Conservation (phyloP, 2,797 vertebrate species). For the Clarias laeviceps region DNA sequence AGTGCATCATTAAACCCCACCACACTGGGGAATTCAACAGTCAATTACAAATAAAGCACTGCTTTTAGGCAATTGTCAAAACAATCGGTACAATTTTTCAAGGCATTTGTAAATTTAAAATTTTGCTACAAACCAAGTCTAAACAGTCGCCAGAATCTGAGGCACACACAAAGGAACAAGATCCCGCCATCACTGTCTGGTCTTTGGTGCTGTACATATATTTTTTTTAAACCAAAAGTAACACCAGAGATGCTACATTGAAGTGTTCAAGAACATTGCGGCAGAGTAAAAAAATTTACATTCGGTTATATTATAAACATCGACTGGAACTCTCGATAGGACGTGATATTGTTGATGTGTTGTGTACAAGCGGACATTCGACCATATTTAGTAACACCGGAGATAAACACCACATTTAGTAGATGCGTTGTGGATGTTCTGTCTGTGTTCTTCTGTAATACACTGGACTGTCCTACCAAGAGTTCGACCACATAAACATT, state of each 20-base stretch:
- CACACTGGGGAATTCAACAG: constrained; percentile 36
- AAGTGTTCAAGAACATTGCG: constrained; percentile 36
- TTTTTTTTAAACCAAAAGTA: constrained; percentile 30
- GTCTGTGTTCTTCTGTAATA: neutral
- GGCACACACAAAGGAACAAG: constrained; percentile 42
- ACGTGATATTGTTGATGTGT: constrained; percentile 10
- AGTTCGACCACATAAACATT: constrained; percentile 43
- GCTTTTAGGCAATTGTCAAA: constrained; percentile 6
- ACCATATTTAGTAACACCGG: neutral
- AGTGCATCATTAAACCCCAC: constrained; percentile 13
- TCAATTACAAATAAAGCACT: constrained; percentile 26
- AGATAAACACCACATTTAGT: neutral
- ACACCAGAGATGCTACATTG: constrained; percentile 47
- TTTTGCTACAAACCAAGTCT: constrained; percentile 38
- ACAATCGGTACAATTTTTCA: constrained; percentile 29
- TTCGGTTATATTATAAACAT: constrained; percentile 47
- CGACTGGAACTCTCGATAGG: constrained; percentile 30
- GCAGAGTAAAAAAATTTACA: constrained; percentile 51
- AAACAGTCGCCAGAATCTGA: constrained; percentile 37
- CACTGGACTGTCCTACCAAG: constrained; percentile 27
- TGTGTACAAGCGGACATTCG: constrained; percentile 6
- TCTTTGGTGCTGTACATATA: constrained; percentile 58
- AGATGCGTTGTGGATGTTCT: neutral
- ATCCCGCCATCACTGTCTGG: neutral
- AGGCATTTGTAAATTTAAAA: constrained; percentile 55